These are phyloP conservation scores for Drosophila trichaetosa DNA, from an alignment of 2,888 invertebrate genomes.

Conservation along the genomic window DNA sequence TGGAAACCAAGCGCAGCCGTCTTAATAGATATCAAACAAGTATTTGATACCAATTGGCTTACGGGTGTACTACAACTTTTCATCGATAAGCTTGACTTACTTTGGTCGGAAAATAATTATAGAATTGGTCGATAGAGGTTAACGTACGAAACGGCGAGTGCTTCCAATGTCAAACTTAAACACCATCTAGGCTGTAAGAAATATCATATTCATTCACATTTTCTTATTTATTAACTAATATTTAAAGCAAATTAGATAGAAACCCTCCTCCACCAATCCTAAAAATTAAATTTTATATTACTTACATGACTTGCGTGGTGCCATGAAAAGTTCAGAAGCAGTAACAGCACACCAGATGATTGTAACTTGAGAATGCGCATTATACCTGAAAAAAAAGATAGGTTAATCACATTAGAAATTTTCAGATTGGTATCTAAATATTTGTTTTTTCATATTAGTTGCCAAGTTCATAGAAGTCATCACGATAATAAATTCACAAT, in stretches of 20 bases:
- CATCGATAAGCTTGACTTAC: not conserved
- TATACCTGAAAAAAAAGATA: conserved; percentile 4
- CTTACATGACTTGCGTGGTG: conserved; percentile 11
- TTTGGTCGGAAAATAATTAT: not conserved
- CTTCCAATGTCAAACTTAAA: not conserved
- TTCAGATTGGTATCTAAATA: not conserved
- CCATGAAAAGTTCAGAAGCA: conserved; percentile 3
- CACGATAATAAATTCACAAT: not conserved
- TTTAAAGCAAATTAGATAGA: not conserved
- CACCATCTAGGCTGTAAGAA: not conserved
- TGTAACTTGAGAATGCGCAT: conserved; percentile 6
- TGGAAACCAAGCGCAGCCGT: not conserved
- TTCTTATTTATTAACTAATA: not conserved
- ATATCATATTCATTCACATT: not conserved
- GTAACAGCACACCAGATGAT: not conserved
- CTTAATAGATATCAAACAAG: not conserved
- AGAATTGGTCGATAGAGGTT: not conserved
- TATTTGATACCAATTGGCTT: not conserved
- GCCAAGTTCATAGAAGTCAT: not conserved
- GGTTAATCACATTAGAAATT: not conserved
- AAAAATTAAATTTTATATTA: not conserved
- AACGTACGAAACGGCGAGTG: not conserved
- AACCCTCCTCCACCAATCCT: not conserved
- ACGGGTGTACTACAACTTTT: too few relatives aligned
- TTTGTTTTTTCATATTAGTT: not conserved